A percentile compares a stretch with the other conserved stretches of the same genome.
These are phyloP conservation scores for Crotalus helleri DNA, from an alignment of 2,113 vertebrate genomes.

Conservation along the genomic window DNA sequence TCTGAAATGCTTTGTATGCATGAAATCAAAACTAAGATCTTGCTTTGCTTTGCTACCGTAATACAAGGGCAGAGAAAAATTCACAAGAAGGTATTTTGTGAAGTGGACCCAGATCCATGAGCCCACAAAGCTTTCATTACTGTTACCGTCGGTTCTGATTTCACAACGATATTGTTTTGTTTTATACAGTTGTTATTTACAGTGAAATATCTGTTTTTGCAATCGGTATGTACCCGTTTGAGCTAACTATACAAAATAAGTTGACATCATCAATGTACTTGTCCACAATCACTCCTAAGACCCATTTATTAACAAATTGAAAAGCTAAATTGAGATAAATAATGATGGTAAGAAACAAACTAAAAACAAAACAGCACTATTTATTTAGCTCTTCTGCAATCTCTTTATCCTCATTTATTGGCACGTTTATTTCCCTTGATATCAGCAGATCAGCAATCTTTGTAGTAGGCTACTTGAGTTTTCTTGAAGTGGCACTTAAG, in stretches of 20 bases:
- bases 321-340: neutral
- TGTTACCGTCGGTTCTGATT: neutral
- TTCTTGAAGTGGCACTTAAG: neutral
- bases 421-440: neutral
- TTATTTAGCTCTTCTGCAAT: neutral
- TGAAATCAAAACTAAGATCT: neutral
- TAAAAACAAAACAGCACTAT: neutral
- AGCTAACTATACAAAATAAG: neutral
- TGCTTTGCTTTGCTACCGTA: neutral
- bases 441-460: neutral
- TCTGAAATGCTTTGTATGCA: neutral
- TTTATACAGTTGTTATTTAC: neutral
- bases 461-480: neutral
- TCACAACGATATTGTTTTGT: neutral
- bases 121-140: neutral
- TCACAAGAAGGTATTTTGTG: neutral
- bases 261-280: neutral
- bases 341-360: neutral
- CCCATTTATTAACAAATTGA: neutral
- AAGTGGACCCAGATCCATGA: neutral
- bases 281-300: neutral
- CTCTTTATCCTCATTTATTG: neutral
- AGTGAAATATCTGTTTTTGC: neutral
- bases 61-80: neutral
- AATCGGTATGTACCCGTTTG: neutral